Conservation (phyloP, 2,888 invertebrate genomes). For the Tetheella fluctuosa region DNA sequence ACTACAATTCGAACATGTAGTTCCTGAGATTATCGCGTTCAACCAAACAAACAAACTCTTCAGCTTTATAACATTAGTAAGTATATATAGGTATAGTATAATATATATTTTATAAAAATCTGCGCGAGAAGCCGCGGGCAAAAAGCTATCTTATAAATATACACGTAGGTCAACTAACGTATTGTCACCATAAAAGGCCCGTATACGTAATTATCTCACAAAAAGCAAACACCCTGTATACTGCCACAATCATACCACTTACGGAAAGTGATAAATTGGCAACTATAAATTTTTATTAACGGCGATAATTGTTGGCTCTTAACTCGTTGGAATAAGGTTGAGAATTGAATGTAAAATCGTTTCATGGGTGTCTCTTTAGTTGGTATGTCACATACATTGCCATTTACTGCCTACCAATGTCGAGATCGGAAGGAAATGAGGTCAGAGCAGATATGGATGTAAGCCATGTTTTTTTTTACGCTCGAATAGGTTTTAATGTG, state of each 20-base stretch:
- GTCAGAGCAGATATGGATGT: constrained; percentile 17
- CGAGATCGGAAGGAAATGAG: constrained; percentile 43
- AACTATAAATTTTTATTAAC: neutral
- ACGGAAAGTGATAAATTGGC: constrained; percentile 1
- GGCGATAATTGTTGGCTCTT: neutral
- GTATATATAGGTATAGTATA: no score
- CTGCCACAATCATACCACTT: constrained; percentile 3
- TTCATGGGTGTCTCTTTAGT: neutral
- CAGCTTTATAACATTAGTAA: no score
- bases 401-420: constrained; percentile 34
- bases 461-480: neutral
- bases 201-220: neutral
- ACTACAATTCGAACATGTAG: no score
- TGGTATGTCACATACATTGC: constrained; percentile 26
- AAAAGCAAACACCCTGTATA: constrained; percentile 4
- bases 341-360: neutral
- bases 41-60: no score
- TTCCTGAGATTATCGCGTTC: no score
- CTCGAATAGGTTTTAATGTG: neutral
- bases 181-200: neutral
- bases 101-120: no score
- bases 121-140: no score
- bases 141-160: neutral
- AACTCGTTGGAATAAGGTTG: neutral
- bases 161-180: neutral